Evolutionary conservation across 30 jellyfish, hydroid and myxozoan genomes (phyloP).

Genomic region (Nemopilema nomurai): DNA sequence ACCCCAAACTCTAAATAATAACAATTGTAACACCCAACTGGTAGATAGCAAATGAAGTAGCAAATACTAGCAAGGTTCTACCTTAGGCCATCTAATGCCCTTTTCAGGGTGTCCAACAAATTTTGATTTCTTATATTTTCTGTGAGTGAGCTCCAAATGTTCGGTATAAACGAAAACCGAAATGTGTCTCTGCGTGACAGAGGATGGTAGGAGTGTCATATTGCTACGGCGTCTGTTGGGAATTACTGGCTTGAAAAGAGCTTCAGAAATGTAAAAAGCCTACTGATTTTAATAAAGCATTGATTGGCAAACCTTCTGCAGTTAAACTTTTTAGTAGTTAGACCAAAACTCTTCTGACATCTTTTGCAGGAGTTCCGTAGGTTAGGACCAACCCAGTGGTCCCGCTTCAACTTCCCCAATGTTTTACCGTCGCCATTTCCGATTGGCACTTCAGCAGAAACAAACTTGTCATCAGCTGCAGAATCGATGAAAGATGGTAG

Average conservation of each 20-base stretch:
- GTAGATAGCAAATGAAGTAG: neutral
- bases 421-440: conserved; percentile 8
- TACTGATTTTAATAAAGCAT: neutral
- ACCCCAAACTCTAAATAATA: too few species aligned
- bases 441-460: neutral
- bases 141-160: conserved; percentile 27
- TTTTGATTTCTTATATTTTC: conserved; percentile 2
- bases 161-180: conserved; percentile 9
- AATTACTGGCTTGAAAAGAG: conserved; percentile 26
- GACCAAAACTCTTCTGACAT: conserved; percentile 51
- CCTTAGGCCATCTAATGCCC: conserved; percentile 27
- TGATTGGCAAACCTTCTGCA: conserved; percentile 67
- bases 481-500: conserved; percentile 2
- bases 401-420: conserved; percentile 54
- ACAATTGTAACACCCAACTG: too few species aligned
- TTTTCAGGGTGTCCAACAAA: conserved; percentile 39
- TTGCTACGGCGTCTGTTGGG: conserved; percentile 51
- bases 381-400: conserved; percentile 78
- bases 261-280: conserved; percentile 2
- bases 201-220: conserved; percentile 40
- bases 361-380: conserved; percentile 35
- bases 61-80: conserved; percentile 23
- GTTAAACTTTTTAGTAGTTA: conserved; percentile 59
- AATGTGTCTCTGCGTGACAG: conserved; percentile 19
- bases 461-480: conserved; percentile 4